phyloP scores from a whole-genome alignment of 2,888 invertebrate species.

The Pterobdella sp. region DNA sequence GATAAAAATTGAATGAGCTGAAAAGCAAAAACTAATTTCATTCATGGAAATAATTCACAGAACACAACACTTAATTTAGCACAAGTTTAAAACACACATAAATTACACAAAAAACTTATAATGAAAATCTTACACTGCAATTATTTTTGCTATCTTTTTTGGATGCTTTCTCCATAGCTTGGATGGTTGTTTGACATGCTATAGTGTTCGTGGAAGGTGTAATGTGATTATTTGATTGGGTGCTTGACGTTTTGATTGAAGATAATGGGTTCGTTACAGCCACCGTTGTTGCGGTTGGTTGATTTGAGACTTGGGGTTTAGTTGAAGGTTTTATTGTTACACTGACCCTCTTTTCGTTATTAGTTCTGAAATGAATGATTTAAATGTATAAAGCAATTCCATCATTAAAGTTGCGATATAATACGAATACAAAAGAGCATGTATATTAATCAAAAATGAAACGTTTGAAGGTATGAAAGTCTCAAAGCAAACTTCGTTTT shows the following conservation, averaged over 20 bases:
- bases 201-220: neutral
- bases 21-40: no score
- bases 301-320: neutral
- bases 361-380: neutral
- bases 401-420: neutral
- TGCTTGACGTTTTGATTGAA: neutral
- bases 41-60: no score
- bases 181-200: neutral
- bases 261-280: neutral
- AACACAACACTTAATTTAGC: no score
- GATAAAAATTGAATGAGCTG: no score
- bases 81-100: no score
- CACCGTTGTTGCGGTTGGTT: no score
- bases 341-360: conserved; percentile 1
- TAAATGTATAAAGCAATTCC: neutral
- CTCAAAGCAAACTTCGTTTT: neutral
- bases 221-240: neutral
- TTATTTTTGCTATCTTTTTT: no score
- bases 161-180: no score
- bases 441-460: neutral
- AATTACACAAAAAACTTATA: no score
- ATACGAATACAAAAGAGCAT: neutral
- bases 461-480: no score
- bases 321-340: neutral
- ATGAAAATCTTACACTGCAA: no score